Evolutionary conservation across 2,113 vertebrate genomes (phyloP), one percentile per base, ranked within the genome.

Genomic region (Pygoscelis antarcticus): DNA sequence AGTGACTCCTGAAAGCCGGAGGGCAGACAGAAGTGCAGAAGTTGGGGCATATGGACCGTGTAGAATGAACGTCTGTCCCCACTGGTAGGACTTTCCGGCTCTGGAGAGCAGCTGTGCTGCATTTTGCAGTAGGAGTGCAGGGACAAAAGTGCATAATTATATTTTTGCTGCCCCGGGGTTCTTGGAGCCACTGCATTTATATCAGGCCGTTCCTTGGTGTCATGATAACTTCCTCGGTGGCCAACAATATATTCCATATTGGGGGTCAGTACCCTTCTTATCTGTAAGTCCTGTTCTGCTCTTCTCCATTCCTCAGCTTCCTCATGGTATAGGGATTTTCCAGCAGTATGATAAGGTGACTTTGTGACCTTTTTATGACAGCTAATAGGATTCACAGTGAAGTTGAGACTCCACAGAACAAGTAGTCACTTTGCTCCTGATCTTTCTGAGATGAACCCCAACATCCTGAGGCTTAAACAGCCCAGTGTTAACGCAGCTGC

Each of bases 311-410:
- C 51, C 70, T 90, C 18, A 19, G 75, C 66, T 68, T 86, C 52
- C 47, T 89, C 57, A 5, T 0, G 3, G 47, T 36, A 9, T 6
- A 29, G 58, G 70, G 88, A 52, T 91, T 91, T 89, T 54, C 69
- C 65, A 79, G 34, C 61, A 38, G 78, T 16, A 9, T 5, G 78
- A 49, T 72, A 69, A 90, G 44, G 47, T 76, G 78, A 65, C 89
- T 76, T 84, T n/a, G 30, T 94, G 92, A 89, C 91, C 80, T 82
- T 95, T 87, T 85, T 94, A 71, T 92, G 83, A 52, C 89, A 92
- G 78, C 40, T 76, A 30, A 3, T 49, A 30, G 49, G 57, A 61
- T 81, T 64, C 83, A 30, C 71, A 82, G 36, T 29, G 61, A 40
- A 2, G 3, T 0, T 92, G 89, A 96, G 72, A 22, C 52, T 91